These are phyloP conservation scores for Lithosia quadra DNA, from an alignment of 2,888 invertebrate species.

Conservation along the genomic window DNA sequence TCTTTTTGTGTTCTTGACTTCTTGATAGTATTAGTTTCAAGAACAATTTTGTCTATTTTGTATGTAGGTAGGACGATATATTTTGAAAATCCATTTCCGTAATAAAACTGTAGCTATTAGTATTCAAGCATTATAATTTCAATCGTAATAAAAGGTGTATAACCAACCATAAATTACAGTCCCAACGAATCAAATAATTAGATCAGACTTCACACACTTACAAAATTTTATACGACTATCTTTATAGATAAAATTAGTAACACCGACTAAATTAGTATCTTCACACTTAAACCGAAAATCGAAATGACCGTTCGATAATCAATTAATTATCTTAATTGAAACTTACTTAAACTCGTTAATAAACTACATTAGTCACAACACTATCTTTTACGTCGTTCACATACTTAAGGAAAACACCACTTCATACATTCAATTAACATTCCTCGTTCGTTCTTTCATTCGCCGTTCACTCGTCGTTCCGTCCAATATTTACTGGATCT, in stretches of 20 bases:
- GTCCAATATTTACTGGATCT: slow-evolving; percentile 65
- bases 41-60: neutral
- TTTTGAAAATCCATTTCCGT: neutral
- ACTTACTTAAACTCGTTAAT: neutral
- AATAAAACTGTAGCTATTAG: too few relatives aligned
- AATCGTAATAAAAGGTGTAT: neutral
- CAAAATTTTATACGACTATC: neutral
- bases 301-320: slow-evolving; percentile 19
- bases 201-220: neutral
- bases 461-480: slow-evolving; percentile 54
- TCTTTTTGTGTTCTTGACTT: too few relatives aligned
- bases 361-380: slow-evolving; percentile 33
- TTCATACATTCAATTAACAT: slow-evolving; percentile 50
- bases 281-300: slow-evolving; percentile 13
- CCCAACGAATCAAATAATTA: neutral
- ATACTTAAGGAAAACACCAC: slow-evolving; percentile 48
- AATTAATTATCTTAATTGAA: neutral
- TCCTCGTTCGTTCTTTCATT: slow-evolving; percentile 58
- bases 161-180: neutral
- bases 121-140: neutral
- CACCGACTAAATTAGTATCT: neutral
- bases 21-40: neutral
- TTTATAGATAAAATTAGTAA: neutral
- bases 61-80: neutral
- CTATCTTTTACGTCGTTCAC: slow-evolving; percentile 42